Conservation (phyloP, 2,113 vertebrate species). For the Vicugna pacos region DNA sequence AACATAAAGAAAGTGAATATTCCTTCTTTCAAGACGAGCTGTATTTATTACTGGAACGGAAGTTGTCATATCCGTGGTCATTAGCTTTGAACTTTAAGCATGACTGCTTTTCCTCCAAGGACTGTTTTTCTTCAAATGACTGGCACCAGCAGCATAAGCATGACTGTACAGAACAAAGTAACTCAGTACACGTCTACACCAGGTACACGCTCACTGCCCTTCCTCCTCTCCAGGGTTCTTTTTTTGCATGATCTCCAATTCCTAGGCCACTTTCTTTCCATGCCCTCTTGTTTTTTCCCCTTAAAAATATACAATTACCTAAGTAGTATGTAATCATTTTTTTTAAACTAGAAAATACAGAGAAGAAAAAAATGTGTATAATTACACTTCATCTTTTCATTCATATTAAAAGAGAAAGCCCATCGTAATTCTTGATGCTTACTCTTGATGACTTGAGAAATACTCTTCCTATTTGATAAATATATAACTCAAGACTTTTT, state of each 20-base stretch:
- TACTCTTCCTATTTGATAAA: slow-evolving; percentile 3
- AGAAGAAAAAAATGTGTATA: background rate
- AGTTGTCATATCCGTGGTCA: slow-evolving; percentile 94
- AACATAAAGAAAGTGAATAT: slow-evolving; percentile 71
- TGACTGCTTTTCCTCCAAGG: slow-evolving; percentile 91
- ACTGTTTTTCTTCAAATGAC: slow-evolving; percentile 88
- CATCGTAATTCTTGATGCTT: background rate
- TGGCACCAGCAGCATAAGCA: slow-evolving; percentile 93
- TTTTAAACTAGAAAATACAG: background rate
- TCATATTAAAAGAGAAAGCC: background rate
- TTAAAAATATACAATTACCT: background rate
- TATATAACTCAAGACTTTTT: background rate
- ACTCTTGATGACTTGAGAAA: slow-evolving; percentile 22
- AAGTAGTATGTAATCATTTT: background rate
- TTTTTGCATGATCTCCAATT: background rate
- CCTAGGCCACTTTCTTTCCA: background rate
- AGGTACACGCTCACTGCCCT: background rate
- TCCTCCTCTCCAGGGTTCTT: background rate
- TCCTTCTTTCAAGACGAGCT: slow-evolving; percentile 89
- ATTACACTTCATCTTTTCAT: slow-evolving; percentile 1
- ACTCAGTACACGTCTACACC: slow-evolving; percentile 34
- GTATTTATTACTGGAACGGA: slow-evolving; percentile 95
- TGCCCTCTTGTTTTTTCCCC: background rate
- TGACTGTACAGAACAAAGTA: slow-evolving; percentile 89
- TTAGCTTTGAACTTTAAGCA: slow-evolving; percentile 95